These are phyloP conservation scores for Peromyscus aztecus DNA, from an alignment of 2,797 vertebrate genomes.

Conservation along the genomic window DNA sequence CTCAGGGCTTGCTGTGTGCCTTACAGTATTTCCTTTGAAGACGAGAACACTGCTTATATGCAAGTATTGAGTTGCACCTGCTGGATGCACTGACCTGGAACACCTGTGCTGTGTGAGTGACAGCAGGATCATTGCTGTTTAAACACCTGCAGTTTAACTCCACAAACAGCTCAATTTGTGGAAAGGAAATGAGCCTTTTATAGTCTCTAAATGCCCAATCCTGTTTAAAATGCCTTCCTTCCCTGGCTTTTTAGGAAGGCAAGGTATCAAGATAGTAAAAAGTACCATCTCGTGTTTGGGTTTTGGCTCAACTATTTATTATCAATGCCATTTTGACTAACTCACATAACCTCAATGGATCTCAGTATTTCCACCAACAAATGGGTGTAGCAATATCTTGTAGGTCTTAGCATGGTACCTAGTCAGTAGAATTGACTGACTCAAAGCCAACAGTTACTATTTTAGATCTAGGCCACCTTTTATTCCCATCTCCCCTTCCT, in stretches of 20 bases:
- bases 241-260: neutral
- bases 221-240: neutral
- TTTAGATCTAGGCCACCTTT: constrained; percentile 13
- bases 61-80: neutral
- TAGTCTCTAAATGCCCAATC: neutral
- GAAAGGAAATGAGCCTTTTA: constrained; percentile 45
- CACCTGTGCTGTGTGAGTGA: neutral
- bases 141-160: neutral
- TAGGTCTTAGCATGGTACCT: neutral
- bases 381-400: neutral
- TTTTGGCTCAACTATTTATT: neutral
- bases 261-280: neutral
- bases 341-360: neutral
- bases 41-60: neutral
- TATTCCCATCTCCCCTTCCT: neutral
- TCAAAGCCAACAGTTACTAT: neutral
- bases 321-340: neutral
- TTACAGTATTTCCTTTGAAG: neutral
- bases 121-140: neutral
- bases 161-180: neutral
- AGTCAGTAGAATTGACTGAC: neutral
- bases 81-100: neutral
- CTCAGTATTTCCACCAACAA: constrained; percentile 12
- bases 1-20: neutral
- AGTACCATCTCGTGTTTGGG: neutral